Base-by-base conservation (phyloP, 2,797 vertebrate genomes). In the Cynopterus sphinx region DNA sequence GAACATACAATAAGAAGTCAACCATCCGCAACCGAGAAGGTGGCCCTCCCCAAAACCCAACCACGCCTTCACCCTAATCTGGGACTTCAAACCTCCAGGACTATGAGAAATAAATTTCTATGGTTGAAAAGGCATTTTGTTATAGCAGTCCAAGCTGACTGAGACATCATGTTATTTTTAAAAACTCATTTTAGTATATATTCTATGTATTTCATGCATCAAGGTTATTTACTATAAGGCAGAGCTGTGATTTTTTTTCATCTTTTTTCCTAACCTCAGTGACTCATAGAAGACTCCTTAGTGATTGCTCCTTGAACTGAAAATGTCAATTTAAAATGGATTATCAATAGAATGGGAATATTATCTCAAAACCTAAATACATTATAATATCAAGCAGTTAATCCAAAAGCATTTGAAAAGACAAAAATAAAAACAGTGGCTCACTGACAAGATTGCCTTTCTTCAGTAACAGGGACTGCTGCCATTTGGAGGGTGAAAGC, bases 241-340 rank as follows among this genome's bases (percentile, higher is more conserved):
- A 55, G 15, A 36, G 41, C 36, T 6, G 9, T 49, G 19, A 36
- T 53, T 70, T 11, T 68, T 9, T 87, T 36, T 51, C 53, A 13
- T 89, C 28, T 71, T 57, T 86, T 28, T 68, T 11, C 24, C 12
- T 33, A 81, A 77, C 15, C 53, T 73, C 10, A 75, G 13, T 49
- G 63, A 89, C 70, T 90, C 68, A 87, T 9, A 81, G 51, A 91
- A 91, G 85, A 95, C 31, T 5, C 70, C 22, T 55, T 36, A 61
- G 33, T 49, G 57, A 92, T 75, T 92, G 39, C n/a, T 79, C 33
- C 36, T 85, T 85, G 84, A 75, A 78, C 61, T n/a, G 53, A 71
- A 92, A 89, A 83, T 73, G 17, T 57, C 82, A 59, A 6, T 70
- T 75, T 91, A 75, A 94, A 91, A 88, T 75, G 77, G 39, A 57